These are phyloP conservation scores for Pantherophis guttatus DNA, from an alignment of 2,113 vertebrate genomes.

Conservation along the genomic window DNA sequence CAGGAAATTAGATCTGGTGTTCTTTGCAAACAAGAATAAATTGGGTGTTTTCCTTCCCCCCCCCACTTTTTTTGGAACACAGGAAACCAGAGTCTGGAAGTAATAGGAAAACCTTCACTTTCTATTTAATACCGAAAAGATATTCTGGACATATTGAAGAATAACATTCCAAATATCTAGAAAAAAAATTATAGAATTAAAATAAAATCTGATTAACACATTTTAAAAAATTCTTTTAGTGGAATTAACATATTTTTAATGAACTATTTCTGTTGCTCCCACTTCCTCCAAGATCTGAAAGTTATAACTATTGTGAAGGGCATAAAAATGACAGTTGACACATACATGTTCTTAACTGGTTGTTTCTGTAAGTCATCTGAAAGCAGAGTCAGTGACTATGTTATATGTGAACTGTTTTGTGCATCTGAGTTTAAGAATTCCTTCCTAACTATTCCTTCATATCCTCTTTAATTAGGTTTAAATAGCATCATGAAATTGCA, in stretches of 20 bases:
- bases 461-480: not conserved
- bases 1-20: slow-evolving; percentile 43
- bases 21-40: slow-evolving; percentile 43
- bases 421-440: not conserved
- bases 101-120: slow-evolving; percentile 6
- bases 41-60: slow-evolving; percentile 18
- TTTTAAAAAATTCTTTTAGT: not conserved
- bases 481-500: not conserved
- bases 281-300: not conserved
- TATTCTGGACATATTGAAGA: not conserved
- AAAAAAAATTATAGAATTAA: not conserved
- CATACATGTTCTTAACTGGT: not conserved
- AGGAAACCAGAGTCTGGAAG: not conserved
- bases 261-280: not conserved
- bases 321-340: not conserved
- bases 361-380: not conserved
- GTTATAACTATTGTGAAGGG: not conserved
- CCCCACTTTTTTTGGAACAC: slow-evolving; percentile 17
- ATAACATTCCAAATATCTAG: not conserved
- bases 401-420: not conserved
- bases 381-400: not conserved
- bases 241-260: not conserved
- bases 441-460: not conserved
- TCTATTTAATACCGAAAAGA: not conserved
- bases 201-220: not conserved